These are phyloP conservation scores for Limnephilus auricula DNA, from an alignment of 2,888 invertebrate species.

Conservation along the genomic window DNA sequence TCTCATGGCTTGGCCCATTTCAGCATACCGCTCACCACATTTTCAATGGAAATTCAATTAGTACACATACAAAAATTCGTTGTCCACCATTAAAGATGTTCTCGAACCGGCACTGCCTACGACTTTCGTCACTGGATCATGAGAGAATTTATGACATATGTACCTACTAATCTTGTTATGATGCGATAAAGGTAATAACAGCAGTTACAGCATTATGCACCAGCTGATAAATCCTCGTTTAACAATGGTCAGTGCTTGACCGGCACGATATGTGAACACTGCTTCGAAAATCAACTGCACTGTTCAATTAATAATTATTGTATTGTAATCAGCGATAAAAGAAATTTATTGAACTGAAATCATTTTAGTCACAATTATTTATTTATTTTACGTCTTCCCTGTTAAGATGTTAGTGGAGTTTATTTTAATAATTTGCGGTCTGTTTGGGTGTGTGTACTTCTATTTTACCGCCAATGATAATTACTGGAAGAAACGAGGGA, in stretches of 20 bases:
- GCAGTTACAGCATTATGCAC: too few species aligned
- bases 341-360: too few species aligned
- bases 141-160: neutral
- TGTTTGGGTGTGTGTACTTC: constrained; percentile 6
- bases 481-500: constrained; percentile 50
- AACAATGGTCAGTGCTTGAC: neutral
- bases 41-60: too few species aligned
- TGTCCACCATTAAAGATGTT: too few species aligned
- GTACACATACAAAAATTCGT: too few species aligned
- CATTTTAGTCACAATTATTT: neutral
- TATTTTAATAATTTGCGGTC: neutral
- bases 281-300: too few species aligned
- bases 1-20: too few species aligned
- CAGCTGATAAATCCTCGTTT: neutral
- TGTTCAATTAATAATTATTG: too few species aligned
- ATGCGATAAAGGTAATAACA: neutral
- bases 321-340: too few species aligned
- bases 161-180: neutral
- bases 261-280: neutral
- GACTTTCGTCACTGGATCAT: too few species aligned
- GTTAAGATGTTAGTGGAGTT: constrained; percentile 22
- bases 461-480: constrained; percentile 51
- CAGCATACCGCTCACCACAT: too few species aligned
- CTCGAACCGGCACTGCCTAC: too few species aligned
- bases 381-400: neutral